Evolutionary conservation across 2,113 vertebrate species (phyloP).

Genomic region (Psilopogon haemacephalus): DNA sequence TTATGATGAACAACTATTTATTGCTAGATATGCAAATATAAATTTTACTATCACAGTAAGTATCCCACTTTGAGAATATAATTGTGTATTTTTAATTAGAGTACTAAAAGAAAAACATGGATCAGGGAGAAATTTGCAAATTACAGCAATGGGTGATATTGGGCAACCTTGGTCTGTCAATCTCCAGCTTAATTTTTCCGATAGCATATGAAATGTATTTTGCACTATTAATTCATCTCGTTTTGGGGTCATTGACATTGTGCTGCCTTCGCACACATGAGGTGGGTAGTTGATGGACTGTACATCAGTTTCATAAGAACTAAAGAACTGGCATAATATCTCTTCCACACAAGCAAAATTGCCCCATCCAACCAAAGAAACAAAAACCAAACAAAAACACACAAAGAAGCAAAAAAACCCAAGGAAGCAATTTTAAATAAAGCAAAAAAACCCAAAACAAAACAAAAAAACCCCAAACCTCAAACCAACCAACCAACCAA

Average conservation of each 20-base stretch:
- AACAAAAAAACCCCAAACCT: no score
- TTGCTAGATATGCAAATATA: neutral
- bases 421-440: no score
- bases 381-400: constrained; percentile 15
- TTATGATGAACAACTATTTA: neutral
- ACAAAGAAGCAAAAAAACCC: no score
- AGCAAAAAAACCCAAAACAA: neutral
- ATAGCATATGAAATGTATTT: neutral
- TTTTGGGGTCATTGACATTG: neutral
- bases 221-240: neutral
- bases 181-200: neutral
- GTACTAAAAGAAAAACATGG: neutral
- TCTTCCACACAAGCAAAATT: neutral
- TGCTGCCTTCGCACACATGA: neutral
- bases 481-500: no score
- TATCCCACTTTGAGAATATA: neutral
- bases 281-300: neutral
- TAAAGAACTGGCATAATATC: neutral
- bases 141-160: neutral
- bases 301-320: constrained; percentile 16
- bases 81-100: neutral
- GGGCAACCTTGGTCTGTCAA: neutral
- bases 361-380: no score
- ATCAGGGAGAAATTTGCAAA: neutral
- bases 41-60: neutral